Evolutionary conservation across 2,797 vertebrate genomes (phyloP).

Genomic region (Sebastes goodei): DNA sequence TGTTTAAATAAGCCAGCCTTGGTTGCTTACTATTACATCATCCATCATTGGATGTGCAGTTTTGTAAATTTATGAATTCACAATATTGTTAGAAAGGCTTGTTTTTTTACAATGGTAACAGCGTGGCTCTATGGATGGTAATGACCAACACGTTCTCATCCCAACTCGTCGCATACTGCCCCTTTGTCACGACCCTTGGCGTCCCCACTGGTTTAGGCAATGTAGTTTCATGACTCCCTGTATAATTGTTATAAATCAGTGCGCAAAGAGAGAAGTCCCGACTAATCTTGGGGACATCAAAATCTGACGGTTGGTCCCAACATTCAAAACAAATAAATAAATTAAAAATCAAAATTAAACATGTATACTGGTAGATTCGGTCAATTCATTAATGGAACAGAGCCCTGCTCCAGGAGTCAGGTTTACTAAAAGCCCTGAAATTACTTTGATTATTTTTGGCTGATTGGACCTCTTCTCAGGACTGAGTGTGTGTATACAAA

Average conservation of each 20-base stretch:
- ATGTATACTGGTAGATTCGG: background rate
- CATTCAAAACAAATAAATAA: background rate
- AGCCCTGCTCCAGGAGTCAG: background rate
- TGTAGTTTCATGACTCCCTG: background rate
- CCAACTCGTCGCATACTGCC: too few species aligned
- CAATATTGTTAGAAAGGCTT: too few species aligned
- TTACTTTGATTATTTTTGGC: background rate
- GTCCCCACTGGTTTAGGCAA: background rate
- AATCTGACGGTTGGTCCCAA: background rate
- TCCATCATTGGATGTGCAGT: background rate
- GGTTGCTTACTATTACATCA: background rate
- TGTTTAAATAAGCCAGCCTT: background rate
- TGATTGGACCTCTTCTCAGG: background rate
- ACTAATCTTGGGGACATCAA: background rate
- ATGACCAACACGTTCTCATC: too few species aligned
- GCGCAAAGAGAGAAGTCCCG: background rate
- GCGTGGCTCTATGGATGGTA: too few species aligned
- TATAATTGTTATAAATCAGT: background rate
- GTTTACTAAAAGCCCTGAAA: background rate
- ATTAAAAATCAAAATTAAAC: background rate
- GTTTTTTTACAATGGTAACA: too few species aligned
- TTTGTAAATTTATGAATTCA: background rate
- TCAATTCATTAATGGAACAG: background rate
- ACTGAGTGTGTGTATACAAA: too few species aligned
- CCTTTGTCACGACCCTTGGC: too few species aligned